phyloP scores from a whole-genome alignment of 2,888 invertebrate genomes.

The Taenaris catops region DNA sequence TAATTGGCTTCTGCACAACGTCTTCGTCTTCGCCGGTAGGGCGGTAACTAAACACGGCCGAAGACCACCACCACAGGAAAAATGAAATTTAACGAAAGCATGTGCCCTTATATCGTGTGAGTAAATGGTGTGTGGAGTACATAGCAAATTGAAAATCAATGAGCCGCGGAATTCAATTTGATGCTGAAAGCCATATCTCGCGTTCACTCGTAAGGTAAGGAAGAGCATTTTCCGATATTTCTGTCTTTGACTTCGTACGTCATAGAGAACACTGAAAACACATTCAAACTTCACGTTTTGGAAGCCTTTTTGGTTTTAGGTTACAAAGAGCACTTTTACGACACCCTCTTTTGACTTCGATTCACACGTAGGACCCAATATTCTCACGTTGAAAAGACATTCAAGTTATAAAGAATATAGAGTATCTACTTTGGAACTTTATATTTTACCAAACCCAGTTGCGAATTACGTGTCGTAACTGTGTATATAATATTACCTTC shows the following conservation, averaged over 20 bases:
- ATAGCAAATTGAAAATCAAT: constrained; percentile 81
- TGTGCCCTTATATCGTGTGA: no score
- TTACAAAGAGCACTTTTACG: constrained; percentile 8
- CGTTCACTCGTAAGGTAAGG: constrained; percentile 48
- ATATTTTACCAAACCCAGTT: constrained; percentile 17
- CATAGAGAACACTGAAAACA: constrained; percentile 33
- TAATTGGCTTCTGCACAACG: no score
- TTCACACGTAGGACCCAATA: constrained; percentile 31
- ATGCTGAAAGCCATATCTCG: constrained; percentile 81
- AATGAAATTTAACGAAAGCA: no score
- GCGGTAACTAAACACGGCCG: no score
- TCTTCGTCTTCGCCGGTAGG: no score
- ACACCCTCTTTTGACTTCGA: constrained; percentile 3
- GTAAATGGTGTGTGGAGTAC: constrained; percentile 44
- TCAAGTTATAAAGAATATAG: constrained; percentile 27
- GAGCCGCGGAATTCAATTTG: constrained; percentile 84
- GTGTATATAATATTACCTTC: background rate
- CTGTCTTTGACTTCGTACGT: constrained; percentile 60
- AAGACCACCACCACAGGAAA: no score
- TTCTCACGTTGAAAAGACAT: constrained; percentile 38
- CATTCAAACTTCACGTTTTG: constrained; percentile 2
- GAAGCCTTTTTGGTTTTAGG: constrained; percentile 1
- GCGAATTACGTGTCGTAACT: background rate
- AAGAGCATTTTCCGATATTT: constrained; percentile 56
- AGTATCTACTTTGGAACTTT: constrained; percentile 26